Evolutionary conservation across 2,113 vertebrate genomes (phyloP).

Genomic region (Strigops habroptila): DNA sequence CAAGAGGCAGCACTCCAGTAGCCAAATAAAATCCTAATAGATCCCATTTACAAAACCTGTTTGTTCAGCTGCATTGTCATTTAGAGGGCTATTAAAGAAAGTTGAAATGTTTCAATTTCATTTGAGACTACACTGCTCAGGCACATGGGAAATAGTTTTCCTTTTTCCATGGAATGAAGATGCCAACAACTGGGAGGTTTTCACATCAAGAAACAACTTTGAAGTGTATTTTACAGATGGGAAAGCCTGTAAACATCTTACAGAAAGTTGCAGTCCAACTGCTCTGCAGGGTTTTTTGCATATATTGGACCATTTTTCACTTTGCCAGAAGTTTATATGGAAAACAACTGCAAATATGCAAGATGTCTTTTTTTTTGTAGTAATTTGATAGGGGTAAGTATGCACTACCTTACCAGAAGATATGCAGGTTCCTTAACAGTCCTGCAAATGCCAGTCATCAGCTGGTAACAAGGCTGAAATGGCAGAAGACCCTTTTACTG

Average conservation of each 20-base stretch:
- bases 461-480: background rate
- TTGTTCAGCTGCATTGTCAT: conserved; percentile 31
- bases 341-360: background rate
- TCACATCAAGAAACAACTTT: background rate
- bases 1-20: conserved; percentile 64
- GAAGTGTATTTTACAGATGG: background rate
- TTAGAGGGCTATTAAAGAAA: conserved; percentile 25
- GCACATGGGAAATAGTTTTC: background rate
- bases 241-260: background rate
- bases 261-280: background rate
- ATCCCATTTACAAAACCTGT: conserved; percentile 46
- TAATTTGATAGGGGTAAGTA: background rate
- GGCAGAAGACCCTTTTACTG: background rate
- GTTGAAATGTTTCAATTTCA: conserved; percentile 36
- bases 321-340: background rate
- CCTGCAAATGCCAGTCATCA: background rate
- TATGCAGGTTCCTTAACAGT: background rate
- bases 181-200: background rate
- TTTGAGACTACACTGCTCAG: conserved; percentile 30
- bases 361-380: background rate
- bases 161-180: background rate
- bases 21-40: conserved; percentile 65
- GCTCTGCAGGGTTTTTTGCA: background rate
- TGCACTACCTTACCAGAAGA: background rate
- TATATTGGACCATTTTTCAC: background rate